Conservation (phyloP, 2,797 vertebrate genomes). For the Rhynchonycteris naso region DNA sequence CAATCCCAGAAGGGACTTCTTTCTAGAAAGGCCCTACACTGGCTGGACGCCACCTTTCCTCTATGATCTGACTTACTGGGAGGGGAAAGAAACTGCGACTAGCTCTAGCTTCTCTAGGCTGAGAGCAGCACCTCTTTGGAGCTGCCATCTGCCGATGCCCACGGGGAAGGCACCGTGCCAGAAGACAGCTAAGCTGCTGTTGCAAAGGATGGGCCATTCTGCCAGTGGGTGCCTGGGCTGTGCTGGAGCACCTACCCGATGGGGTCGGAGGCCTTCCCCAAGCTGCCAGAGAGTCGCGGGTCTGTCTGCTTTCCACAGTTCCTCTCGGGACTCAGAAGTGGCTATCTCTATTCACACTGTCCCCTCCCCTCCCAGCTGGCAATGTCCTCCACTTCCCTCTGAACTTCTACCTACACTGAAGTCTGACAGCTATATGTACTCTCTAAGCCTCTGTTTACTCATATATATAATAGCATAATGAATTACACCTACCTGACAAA, state of each 20-base stretch:
- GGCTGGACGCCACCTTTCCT: background rate
- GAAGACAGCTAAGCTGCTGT: too few relatives aligned
- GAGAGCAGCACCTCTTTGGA: background rate
- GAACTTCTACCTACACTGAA: background rate
- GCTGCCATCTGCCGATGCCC: background rate
- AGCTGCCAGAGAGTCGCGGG: background rate
- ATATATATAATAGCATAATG: background rate
- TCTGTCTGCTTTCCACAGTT: background rate
- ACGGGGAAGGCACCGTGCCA: background rate
- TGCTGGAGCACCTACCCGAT: too few relatives aligned
- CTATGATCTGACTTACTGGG: background rate
- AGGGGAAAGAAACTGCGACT: accelerated
- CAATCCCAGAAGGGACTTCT: background rate
- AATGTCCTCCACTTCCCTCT: background rate
- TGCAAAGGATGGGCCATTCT: background rate
- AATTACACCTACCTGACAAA: background rate
- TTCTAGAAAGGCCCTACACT: background rate
- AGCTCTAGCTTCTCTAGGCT: background rate
- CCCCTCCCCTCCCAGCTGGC: background rate
- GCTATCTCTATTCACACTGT: accelerated
- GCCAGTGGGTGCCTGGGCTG: background rate
- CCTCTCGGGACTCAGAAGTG: too few relatives aligned
- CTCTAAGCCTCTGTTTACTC: background rate
- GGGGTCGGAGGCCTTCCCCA: background rate
- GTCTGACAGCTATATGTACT: background rate